Evolutionary conservation across 2,797 vertebrate genomes (phyloP).

Genomic region (Petrocephalus schoutedeni): DNA sequence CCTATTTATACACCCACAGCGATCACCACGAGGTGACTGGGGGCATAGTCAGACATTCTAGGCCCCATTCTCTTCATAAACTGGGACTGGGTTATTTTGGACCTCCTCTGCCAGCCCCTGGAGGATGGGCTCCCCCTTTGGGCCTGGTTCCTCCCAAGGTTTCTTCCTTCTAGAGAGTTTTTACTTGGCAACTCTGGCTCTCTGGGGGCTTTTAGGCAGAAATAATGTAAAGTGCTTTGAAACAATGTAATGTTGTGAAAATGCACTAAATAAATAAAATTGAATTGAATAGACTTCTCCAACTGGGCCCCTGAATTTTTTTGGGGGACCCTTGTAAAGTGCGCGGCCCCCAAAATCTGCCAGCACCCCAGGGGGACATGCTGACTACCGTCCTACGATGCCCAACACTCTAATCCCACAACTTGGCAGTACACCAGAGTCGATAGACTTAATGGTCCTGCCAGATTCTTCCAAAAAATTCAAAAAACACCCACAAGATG

Average conservation of each 20-base stretch:
- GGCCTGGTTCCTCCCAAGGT: not conserved
- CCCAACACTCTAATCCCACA: not conserved
- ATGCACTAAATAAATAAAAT: not conserved
- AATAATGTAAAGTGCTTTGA: not conserved
- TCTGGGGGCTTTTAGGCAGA: not conserved
- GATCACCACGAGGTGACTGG: not conserved
- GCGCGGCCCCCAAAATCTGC: not conserved
- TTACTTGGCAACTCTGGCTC: not conserved
- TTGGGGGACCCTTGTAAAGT: not conserved
- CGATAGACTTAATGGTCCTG: not conserved
- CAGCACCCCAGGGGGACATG: constrained; percentile 16
- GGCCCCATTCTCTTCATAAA: not conserved
- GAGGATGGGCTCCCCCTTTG: not conserved
- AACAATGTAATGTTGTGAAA: not conserved
- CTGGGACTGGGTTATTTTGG: not conserved
- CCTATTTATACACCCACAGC: constrained; percentile 9
- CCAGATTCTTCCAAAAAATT: not conserved
- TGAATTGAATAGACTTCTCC: not conserved
- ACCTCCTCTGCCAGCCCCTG: not conserved
- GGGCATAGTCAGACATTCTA: not conserved
- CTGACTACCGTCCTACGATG: constrained; percentile 32
- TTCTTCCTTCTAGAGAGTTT: not conserved
- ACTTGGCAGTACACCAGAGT: not conserved
- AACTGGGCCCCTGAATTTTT: not conserved
- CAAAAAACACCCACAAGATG: not conserved